A percentile compares a stretch with the other conserved stretches of the same genome.
Conservation (phyloP, 2,113 vertebrate genomes). For the Syngnathus scovelli region DNA sequence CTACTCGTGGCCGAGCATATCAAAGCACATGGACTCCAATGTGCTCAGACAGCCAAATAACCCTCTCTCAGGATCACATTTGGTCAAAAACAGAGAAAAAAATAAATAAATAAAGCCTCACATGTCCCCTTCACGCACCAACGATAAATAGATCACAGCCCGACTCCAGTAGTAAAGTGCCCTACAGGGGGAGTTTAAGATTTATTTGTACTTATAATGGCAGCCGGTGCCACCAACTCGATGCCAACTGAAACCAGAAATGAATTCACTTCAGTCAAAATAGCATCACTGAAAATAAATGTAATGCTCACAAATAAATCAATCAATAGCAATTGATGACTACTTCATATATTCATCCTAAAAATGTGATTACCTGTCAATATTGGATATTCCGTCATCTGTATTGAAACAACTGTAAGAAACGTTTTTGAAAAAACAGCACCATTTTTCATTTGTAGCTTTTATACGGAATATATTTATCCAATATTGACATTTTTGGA, state of each 20-base stretch:
- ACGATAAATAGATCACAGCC: slow-evolving; percentile 13
- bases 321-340: no score
- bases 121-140: slow-evolving; percentile 23
- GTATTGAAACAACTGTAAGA: not conserved
- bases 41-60: slow-evolving; percentile 11
- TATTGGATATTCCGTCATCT: no score
- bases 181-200: slow-evolving; percentile 5
- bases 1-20: not conserved
- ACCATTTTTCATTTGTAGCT: not conserved
- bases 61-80: slow-evolving; percentile 28
- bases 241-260: slow-evolving; percentile 4
- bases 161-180: slow-evolving; percentile 13
- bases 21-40: slow-evolving; percentile 2
- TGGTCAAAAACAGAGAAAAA: slow-evolving; percentile 20
- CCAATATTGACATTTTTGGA: slow-evolving; percentile 10
- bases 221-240: not conserved
- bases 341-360: no score
- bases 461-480: slow-evolving; percentile 3
- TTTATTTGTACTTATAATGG: slow-evolving; percentile 22
- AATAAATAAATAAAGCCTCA: not conserved
- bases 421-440: slow-evolving; percentile 1
- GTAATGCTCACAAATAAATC: no score
- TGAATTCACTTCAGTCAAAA: slow-evolving; percentile 3
- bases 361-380: no score
- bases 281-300: no score